A percentile compares a stretch with the other conserved stretches of the same genome.
phyloP scores from a whole-genome alignment of 2,113 vertebrate species.

The Machaerirhynchus nigripectus region DNA sequence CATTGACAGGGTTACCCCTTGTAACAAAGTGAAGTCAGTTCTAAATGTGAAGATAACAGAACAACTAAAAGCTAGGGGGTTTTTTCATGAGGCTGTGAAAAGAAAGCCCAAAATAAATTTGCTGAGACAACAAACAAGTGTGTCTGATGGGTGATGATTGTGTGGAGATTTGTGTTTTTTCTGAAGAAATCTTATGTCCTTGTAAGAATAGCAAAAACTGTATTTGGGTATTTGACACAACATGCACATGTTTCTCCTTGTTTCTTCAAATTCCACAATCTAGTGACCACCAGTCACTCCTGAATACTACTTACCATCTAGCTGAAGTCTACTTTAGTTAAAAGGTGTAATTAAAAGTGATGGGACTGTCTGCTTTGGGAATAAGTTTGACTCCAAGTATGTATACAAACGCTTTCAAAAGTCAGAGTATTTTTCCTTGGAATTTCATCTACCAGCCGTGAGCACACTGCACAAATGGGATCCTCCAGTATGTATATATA shows the following conservation, averaged over 20 bases:
- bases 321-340: background rate
- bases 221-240: background rate
- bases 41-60: background rate
- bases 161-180: background rate
- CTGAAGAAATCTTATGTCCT: background rate
- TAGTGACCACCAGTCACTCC: background rate
- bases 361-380: background rate
- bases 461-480: background rate
- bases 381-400: background rate
- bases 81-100: background rate
- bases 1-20: background rate
- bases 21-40: background rate
- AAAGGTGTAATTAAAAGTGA: background rate
- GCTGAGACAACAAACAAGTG: background rate
- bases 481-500: background rate
- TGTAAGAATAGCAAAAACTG: background rate
- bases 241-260: background rate
- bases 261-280: background rate
- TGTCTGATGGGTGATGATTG: background rate
- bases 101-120: background rate
- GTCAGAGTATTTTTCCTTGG: background rate
- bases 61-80: background rate
- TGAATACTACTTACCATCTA: background rate
- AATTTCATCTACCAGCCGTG: background rate
- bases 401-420: background rate